These are phyloP conservation scores for Frankliniella fusca DNA, from an alignment of 2,888 invertebrate species.

Conservation along the genomic window DNA sequence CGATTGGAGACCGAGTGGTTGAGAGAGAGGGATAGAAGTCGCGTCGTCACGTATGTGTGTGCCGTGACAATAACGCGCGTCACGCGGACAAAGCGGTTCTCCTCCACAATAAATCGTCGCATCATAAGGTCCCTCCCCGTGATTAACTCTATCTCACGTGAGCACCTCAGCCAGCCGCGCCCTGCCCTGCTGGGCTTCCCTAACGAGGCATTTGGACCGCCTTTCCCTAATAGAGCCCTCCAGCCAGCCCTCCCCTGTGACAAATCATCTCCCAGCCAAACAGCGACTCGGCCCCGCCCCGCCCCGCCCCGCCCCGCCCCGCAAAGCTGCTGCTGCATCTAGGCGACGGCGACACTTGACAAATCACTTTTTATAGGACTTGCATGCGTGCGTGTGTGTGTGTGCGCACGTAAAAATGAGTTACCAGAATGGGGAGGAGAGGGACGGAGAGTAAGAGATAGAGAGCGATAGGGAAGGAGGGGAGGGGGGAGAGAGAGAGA, in stretches of 20 bases:
- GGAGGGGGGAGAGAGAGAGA: too few relatives aligned
- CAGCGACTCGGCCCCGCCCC: background rate
- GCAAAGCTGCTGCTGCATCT: too few relatives aligned
- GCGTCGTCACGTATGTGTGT: too few relatives aligned
- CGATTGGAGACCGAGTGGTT: background rate
- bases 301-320: background rate
- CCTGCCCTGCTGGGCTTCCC: background rate
- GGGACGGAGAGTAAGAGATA: too few relatives aligned
- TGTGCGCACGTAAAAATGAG: too few relatives aligned
- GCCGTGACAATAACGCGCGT: too few relatives aligned
- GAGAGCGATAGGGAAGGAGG: too few relatives aligned
- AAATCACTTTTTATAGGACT: constrained; percentile 16
- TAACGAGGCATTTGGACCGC: constrained; percentile 7
- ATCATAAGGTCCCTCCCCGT: constrained; percentile 10
- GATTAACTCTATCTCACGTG: background rate
- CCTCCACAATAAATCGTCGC: constrained; percentile 11
- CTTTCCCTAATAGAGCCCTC: constrained; percentile 15
- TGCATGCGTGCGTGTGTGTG: too few relatives aligned
- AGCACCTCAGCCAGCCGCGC: background rate
- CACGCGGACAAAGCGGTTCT: background rate
- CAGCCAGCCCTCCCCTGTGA: background rate
- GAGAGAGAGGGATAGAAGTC: too few relatives aligned
- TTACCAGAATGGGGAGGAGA: too few relatives aligned
- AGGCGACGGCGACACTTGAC: background rate
- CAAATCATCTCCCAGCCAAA: constrained; percentile 9